Evolutionary conservation across 2,888 invertebrate species (phyloP).

Genomic region (Brenthis hecate): DNA sequence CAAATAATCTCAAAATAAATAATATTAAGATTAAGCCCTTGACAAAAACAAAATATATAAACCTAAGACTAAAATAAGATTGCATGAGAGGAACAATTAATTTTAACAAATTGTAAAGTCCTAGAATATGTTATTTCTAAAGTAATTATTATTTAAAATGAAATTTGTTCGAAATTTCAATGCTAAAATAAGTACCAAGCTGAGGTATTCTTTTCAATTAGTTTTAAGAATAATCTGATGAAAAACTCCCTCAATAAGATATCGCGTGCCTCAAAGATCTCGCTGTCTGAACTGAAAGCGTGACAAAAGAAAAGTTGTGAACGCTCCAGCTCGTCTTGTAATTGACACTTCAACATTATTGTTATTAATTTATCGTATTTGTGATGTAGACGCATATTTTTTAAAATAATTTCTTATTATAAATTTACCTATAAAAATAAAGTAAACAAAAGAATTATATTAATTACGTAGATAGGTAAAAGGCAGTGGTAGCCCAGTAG

Average conservation of each 20-base stretch:
- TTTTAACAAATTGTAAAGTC: no score
- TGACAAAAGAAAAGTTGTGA: constrained; percentile 61
- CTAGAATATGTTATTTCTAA: no score
- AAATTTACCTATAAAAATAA: not conserved
- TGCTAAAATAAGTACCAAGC: not conserved
- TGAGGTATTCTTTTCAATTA: constrained; percentile 10
- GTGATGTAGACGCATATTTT: not conserved
- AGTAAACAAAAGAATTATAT: not conserved
- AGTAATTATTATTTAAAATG: not conserved
- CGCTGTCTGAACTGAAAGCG: constrained; percentile 72
- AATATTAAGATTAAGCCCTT: no score
- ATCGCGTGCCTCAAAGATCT: constrained; percentile 44
- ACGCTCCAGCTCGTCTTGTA: constrained; percentile 41
- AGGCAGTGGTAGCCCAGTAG: no score
- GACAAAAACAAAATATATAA: no score
- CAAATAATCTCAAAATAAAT: no score
- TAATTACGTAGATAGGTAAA: not conserved
- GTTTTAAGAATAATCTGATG: constrained; percentile 15
- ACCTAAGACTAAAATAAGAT: no score
- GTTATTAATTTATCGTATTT: constrained; percentile 7
- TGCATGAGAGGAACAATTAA: not conserved
- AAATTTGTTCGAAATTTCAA: constrained; percentile 9
- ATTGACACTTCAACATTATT: constrained; percentile 17
- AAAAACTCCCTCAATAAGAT: constrained; percentile 18
- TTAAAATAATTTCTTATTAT: not conserved